A percentile compares a stretch with the other conserved stretches of the same genome.
phyloP scores from a whole-genome alignment of 2,888 invertebrate species.

The Nematopogon swammerdamellus region DNA sequence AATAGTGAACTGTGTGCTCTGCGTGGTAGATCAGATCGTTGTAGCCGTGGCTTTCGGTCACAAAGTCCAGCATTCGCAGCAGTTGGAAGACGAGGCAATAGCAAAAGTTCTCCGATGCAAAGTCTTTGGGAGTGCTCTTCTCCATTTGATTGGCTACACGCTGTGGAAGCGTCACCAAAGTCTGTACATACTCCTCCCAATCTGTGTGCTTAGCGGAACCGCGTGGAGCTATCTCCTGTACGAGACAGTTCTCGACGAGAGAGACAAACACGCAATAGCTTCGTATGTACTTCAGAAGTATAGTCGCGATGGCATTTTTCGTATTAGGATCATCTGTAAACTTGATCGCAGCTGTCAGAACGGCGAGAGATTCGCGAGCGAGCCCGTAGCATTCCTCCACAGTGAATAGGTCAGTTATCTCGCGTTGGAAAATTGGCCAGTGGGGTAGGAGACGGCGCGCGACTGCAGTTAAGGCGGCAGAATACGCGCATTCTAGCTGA shows the following conservation, averaged over 20 bases:
- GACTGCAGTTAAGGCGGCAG: constrained; percentile 45
- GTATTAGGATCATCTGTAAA: constrained; percentile 24
- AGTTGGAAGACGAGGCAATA: constrained; percentile 60
- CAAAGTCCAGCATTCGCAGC: constrained; percentile 57
- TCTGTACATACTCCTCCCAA: constrained; percentile 58
- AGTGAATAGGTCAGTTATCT: constrained; percentile 41
- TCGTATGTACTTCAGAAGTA: constrained; percentile 47
- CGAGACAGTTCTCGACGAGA: constrained; percentile 32
- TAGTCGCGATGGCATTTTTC: constrained; percentile 27
- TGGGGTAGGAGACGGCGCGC: constrained; percentile 46
- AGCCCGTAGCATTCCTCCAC: constrained; percentile 50
- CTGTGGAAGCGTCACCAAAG: constrained; percentile 65
- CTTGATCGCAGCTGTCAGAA: constrained; percentile 45
- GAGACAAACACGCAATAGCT: constrained; percentile 57
- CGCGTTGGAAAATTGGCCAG: constrained; percentile 55
- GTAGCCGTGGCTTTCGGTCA: constrained; percentile 27
- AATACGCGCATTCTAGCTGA: constrained; percentile 42
- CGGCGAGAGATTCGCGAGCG: constrained; percentile 42
- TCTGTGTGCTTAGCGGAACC: constrained; percentile 18
- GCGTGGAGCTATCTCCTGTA: constrained; percentile 15
- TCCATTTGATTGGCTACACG: constrained; percentile 66
- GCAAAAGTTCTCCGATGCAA: constrained; percentile 55
- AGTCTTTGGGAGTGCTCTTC: constrained; percentile 52
- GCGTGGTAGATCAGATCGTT: constrained; percentile 26
- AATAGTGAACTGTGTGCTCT: constrained; percentile 44